phyloP scores from a whole-genome alignment of 2,888 invertebrate species.

The Agrotis clavis region DNA sequence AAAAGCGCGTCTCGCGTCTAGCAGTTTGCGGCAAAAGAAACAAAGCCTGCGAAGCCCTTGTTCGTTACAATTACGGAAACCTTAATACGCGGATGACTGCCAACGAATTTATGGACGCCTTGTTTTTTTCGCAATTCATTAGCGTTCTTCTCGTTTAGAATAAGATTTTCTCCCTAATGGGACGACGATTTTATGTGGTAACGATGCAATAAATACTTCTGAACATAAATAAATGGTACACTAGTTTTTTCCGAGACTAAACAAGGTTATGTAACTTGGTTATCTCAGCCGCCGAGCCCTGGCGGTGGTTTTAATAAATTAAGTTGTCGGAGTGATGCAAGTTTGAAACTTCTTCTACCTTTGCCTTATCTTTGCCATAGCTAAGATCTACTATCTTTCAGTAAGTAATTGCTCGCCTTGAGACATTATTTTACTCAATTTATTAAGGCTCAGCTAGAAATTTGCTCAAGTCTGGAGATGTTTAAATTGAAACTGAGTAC shows the following conservation, averaged over 20 bases:
- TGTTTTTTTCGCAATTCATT: conserved; percentile 67
- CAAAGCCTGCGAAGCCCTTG: conserved; percentile 66
- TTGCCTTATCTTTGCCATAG: conserved; percentile 45
- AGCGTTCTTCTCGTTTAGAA: conserved; percentile 58
- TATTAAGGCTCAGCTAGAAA: conserved; percentile 15
- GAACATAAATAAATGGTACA: conserved; percentile 36
- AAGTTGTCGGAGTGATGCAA: conserved; percentile 57
- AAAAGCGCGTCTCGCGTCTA: conserved; percentile 58
- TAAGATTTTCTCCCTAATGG: conserved; percentile 60
- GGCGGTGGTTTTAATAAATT: conserved; percentile 57
- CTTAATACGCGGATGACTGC: conserved; percentile 72
- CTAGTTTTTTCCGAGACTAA: conserved; percentile 50
- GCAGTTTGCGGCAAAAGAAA: conserved; percentile 63
- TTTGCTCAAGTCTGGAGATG: conserved; percentile 14
- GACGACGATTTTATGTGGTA: conserved; percentile 52
- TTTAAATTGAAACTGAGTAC: conserved; percentile 28
- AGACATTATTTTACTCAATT: conserved; percentile 38
- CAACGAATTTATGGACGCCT: conserved; percentile 75
- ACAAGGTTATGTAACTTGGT: conserved; percentile 50
- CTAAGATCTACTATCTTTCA: conserved; percentile 44
- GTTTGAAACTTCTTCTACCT: conserved; percentile 56
- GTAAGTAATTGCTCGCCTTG: conserved; percentile 49
- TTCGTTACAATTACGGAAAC: conserved; percentile 79
- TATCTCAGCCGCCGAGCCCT: conserved; percentile 48
- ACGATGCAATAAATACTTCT: conserved; percentile 61